phyloP scores from a whole-genome alignment of 2,113 vertebrate genomes.

The Toxotes chatareus region DNA sequence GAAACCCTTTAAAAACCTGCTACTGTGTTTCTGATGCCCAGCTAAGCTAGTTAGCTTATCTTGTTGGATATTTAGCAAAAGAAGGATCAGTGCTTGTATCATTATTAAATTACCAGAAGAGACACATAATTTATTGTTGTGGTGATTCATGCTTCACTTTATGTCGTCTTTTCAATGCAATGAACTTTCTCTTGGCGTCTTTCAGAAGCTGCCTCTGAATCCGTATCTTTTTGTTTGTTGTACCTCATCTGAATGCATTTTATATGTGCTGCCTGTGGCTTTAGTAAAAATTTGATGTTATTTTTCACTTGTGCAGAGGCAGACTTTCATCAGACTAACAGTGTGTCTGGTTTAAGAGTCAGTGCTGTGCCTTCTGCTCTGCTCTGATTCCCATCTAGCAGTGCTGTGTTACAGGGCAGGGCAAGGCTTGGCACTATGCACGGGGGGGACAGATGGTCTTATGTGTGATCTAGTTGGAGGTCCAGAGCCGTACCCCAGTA shows the following conservation, averaged over 20 bases:
- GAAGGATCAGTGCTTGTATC: constrained; percentile 4
- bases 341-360: constrained; percentile 35
- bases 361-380: constrained; percentile 40
- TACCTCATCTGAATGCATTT: constrained; percentile 59
- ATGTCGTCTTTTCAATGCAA: background rate
- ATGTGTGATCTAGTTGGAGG: constrained; percentile 75
- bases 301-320: constrained; percentile 34
- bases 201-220: constrained; percentile 18
- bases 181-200: constrained; percentile 1
- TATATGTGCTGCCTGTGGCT: constrained; percentile 57
- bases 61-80: constrained; percentile 26
- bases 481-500: constrained; percentile 61
- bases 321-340: constrained; percentile 58
- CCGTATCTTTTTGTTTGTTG: constrained; percentile 19
- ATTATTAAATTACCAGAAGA: constrained; percentile 41
- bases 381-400: constrained; percentile 66
- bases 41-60: constrained; percentile 46
- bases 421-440: constrained; percentile 66
- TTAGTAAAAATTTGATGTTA: constrained; percentile 58
- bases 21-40: constrained; percentile 32
- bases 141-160: constrained; percentile 20
- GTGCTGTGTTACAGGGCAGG: constrained; percentile 48
- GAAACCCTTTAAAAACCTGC: constrained; percentile 53
- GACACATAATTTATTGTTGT: constrained; percentile 18
- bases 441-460: constrained; percentile 71